phyloP scores from a whole-genome alignment of 2,888 invertebrate genomes.

The Cryptocephalus moraei region DNA sequence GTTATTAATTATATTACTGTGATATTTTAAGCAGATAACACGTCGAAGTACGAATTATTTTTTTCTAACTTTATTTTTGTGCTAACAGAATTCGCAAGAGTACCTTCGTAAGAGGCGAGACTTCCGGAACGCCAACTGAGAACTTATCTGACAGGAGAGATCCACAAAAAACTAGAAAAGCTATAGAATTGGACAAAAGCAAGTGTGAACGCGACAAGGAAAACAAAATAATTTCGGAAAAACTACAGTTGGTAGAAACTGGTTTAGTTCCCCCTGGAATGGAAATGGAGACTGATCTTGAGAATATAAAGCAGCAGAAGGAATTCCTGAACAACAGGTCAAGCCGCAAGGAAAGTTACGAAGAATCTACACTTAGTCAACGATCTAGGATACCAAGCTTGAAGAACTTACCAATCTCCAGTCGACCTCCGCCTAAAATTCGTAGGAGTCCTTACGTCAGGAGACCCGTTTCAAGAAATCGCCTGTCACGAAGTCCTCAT shows the following conservation, averaged over 20 bases:
- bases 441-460: constrained; percentile 8
- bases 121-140: too few species aligned
- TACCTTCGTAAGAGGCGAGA: too few species aligned
- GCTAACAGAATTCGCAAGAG: too few species aligned
- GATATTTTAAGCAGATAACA: too few species aligned
- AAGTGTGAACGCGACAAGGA: constrained; percentile 34
- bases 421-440: constrained; percentile 4
- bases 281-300: constrained; percentile 35
- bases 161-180: constrained; percentile 37
- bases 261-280: constrained; percentile 40
- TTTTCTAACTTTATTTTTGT: too few species aligned
- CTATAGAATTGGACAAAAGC: constrained; percentile 35
- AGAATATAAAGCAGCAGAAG: constrained; percentile 12
- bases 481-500: constrained; percentile 5
- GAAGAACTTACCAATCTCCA: not conserved
- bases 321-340: not conserved
- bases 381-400: not conserved
- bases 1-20: too few species aligned
- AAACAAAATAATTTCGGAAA: constrained; percentile 34
- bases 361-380: not conserved
- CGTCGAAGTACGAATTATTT: too few species aligned
- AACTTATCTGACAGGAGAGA: constrained; percentile 23
- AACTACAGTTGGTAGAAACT: constrained; percentile 35
- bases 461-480: constrained; percentile 3
- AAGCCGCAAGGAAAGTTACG: too few species aligned